Evolutionary conservation across 2,797 vertebrate genomes (phyloP).

Genomic region (Xerus rutilus): DNA sequence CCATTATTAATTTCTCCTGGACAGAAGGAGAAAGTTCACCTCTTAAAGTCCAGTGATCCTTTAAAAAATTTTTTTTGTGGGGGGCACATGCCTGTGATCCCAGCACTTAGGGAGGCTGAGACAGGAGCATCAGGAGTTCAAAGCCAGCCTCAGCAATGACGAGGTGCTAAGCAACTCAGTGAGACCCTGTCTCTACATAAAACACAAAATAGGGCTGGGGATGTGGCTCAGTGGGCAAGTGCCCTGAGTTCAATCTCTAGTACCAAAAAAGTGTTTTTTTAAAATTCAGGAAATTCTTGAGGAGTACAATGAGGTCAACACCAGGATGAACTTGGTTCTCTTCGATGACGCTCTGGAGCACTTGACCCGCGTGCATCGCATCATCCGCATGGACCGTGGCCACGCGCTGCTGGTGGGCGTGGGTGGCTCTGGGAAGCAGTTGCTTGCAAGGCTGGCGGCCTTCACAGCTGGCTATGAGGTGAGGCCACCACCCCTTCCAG

Average conservation of each 20-base stretch:
- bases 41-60: not conserved
- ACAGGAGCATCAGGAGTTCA: no score
- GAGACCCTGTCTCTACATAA: no score
- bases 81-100: no score
- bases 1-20: not conserved
- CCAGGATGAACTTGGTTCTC: constrained; percentile 95
- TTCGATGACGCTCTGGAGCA: constrained; percentile 98
- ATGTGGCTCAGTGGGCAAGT: no score
- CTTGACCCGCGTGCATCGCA: constrained; percentile 94
- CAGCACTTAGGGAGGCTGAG: no score
- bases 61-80: no score
- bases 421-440: constrained; percentile 97
- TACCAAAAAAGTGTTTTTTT: not conserved
- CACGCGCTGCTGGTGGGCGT: constrained; percentile 96
- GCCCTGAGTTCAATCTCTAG: no score
- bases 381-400: constrained; percentile 94
- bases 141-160: no score
- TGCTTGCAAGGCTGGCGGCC: constrained; percentile 94
- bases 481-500: constrained; percentile 50
- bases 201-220: no score
- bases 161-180: no score
- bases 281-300: constrained; percentile 95
- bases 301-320: constrained; percentile 94
- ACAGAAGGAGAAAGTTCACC: not conserved
- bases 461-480: constrained; percentile 96